Evolutionary conservation across 1,140 invertebrate species (phyloP).

Genomic region (Heliconius hermathena): DNA sequence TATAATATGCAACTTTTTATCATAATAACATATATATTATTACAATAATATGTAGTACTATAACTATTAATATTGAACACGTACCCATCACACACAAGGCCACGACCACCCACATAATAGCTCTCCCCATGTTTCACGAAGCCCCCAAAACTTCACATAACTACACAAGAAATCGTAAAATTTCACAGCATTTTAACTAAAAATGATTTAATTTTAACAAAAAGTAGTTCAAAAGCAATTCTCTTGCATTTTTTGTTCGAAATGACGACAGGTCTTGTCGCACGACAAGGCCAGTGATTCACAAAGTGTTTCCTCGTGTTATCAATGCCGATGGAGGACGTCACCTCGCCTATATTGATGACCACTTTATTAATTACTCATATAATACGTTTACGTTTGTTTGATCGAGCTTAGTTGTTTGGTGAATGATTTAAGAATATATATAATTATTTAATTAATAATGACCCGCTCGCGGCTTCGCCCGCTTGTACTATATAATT

Average conservation of each 20-base stretch:
- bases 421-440: not conserved
- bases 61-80: no score
- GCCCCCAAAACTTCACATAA: not conserved
- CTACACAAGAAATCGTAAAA: not conserved
- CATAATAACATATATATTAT: no score
- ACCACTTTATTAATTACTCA: conserved; percentile 5
- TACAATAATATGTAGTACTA: no score
- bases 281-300: conserved; percentile 52
- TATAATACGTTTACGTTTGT: not conserved
- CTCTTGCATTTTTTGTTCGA: conserved; percentile 16
- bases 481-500: no score
- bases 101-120: not conserved
- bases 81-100: not conserved
- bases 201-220: not conserved
- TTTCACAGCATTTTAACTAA: not conserved
- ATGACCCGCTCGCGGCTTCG: not conserved
- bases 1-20: no score
- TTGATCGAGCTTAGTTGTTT: not conserved
- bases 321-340: conserved; percentile 33
- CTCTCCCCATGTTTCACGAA: not conserved
- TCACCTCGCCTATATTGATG: conserved; percentile 29
- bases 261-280: not conserved
- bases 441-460: not conserved
- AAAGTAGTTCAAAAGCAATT: not conserved
- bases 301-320: conserved; percentile 45